Evolutionary conservation across 2,113 vertebrate genomes (phyloP), one percentile per base, ranked within the genome.

Genomic region (Eptatretus burgeri): DNA sequence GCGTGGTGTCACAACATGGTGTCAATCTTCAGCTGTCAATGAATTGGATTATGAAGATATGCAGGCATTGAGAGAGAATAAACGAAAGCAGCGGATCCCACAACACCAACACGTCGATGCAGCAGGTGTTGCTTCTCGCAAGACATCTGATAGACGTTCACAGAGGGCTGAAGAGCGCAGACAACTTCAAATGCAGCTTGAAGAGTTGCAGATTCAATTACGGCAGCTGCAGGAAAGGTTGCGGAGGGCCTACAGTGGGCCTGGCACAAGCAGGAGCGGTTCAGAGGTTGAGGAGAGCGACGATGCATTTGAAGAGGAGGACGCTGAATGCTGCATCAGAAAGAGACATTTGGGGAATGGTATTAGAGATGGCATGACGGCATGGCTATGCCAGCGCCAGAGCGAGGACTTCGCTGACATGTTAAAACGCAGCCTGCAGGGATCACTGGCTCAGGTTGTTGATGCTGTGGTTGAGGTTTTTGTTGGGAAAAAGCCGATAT

Each of bases 211-310:
- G 56, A 9, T 17, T 10, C 56, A 60, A 20, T 20, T 60, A 12
- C 56, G 56, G 56, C 56, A 60, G n/a, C 56, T 60, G 56, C 56
- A 60, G 56, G 56, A 60, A 20, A n/a, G 56, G n/a, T 60, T 60
- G n/a, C 56, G n/a, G 56, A n/a, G 20, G 56, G 56, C 20, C n/a
- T 60, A 60, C 11, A 60, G 20, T 20, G 27, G 27, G 27, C 27
- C 27, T 41, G n/a, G 20, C 56, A 60, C n/a, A n/a, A 60, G 56
- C 56, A 20, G 20, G 56, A 17, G n/a, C n/a, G 56, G 20, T 20
- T 17, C n/a, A 10, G 56, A 60, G 56, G 56, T 2, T 9, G 56
- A 60, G 53, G 53, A 60, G 56, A 20, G 20, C 10, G 56, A 60
- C 12, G 20, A 60, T 20, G 56, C n/a, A 10, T n/a, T 17, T 20